Conservation (phyloP, 1,140 invertebrate species). For the Micrasema longulum region DNA sequence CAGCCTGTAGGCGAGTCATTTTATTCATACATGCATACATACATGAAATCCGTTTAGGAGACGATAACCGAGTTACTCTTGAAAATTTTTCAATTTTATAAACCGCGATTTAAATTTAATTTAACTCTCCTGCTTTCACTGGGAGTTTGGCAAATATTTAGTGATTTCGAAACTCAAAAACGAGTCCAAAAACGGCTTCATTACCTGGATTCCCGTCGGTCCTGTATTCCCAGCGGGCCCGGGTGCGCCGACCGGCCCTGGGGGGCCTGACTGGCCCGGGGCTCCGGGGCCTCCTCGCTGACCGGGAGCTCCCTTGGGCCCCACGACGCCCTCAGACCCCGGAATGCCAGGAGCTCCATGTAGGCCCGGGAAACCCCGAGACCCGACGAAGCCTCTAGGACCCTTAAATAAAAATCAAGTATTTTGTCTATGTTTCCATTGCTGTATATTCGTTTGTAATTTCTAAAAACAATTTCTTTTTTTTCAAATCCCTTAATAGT, state of each 20-base stretch:
- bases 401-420: constrained; percentile 74
- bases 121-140: too few relatives aligned
- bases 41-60: too few relatives aligned
- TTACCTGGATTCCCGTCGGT: constrained; percentile 76
- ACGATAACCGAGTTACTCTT: too few relatives aligned
- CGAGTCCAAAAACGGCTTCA: constrained; percentile 42
- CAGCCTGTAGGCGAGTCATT: too few relatives aligned
- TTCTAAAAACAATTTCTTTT: too few relatives aligned
- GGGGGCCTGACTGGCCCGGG: constrained; percentile 75
- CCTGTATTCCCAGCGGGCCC: constrained; percentile 77
- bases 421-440: too few relatives aligned
- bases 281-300: constrained; percentile 76
- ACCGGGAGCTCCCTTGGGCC: constrained; percentile 78
- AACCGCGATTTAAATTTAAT: too few relatives aligned
- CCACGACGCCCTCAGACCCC: constrained; percentile 78
- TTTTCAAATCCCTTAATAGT: too few relatives aligned
- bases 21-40: too few relatives aligned
- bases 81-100: too few relatives aligned
- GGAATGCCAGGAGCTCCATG: constrained; percentile 82
- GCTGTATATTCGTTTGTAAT: too few relatives aligned
- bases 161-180: constrained; percentile 6
- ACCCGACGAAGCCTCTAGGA: constrained; percentile 83
- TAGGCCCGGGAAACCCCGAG: constrained; percentile 81
- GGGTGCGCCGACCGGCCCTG: constrained; percentile 74
- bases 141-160: too few relatives aligned